These are phyloP conservation scores for Helicoverpa zea DNA, from an alignment of 1,140 invertebrate genomes.

Conservation along the genomic window DNA sequence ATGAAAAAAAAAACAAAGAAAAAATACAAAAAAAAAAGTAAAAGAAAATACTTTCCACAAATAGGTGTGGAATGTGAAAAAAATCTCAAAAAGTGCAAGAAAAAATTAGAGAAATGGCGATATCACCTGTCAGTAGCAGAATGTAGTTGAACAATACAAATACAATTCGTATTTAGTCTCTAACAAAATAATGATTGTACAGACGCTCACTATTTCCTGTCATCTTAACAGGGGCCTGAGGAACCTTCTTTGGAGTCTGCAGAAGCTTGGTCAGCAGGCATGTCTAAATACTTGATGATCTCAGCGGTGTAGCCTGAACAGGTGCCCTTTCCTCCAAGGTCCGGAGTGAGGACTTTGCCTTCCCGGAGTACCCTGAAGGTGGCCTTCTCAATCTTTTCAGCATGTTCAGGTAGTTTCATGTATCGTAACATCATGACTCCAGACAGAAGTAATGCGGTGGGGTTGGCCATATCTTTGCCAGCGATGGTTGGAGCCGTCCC, in stretches of 20 bases:
- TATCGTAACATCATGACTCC: slow-evolving; percentile 99
- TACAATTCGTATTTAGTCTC: not conserved
- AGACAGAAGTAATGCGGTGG: slow-evolving; percentile 98
- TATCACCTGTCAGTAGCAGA: not conserved
- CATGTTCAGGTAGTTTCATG: slow-evolving; percentile 94
- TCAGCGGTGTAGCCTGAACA: slow-evolving; percentile 73
- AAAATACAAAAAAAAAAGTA: not conserved
- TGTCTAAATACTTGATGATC: slow-evolving; percentile 63
- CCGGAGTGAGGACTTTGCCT: slow-evolving; percentile 95
- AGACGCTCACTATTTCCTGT: not conserved
- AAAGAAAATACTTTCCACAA: not conserved
- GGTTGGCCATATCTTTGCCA: slow-evolving; percentile 99
- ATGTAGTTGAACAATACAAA: no score
- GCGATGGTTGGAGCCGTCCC: slow-evolving; percentile 99
- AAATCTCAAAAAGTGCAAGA: not conserved
- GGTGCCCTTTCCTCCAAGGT: slow-evolving; percentile 93
- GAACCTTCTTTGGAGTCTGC: no score
- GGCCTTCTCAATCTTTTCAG: slow-evolving; percentile 95
- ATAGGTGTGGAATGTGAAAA: not conserved
- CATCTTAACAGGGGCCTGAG: not conserved
- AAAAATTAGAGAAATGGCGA: not conserved
- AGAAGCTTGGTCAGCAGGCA: slow-evolving; percentile 25
- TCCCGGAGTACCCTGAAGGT: slow-evolving; percentile 97
- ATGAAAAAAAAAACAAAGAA: not conserved
- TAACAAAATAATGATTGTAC: not conserved